Evolutionary conservation across 2,113 vertebrate genomes (phyloP).

Genomic region (Odontesthes bonariensis): DNA sequence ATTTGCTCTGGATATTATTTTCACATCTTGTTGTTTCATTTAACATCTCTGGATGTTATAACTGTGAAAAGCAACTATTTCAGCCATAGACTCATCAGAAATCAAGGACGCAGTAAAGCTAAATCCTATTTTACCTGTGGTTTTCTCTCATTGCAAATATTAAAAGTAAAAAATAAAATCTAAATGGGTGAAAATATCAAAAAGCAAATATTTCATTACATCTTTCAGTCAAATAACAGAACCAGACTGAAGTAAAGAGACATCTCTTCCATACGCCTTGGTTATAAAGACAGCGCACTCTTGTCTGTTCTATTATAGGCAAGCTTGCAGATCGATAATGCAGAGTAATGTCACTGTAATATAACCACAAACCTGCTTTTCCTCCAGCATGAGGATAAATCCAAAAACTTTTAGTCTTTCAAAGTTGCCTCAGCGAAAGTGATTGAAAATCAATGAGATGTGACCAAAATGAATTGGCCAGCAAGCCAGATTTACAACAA

Average conservation of each 20-base stretch:
- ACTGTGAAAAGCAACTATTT: background rate
- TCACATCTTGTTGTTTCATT: background rate
- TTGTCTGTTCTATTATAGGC: slow-evolving; percentile 48
- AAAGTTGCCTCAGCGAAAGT: slow-evolving; percentile 3
- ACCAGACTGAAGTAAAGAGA: slow-evolving; percentile 14
- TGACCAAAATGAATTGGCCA: slow-evolving; percentile 31
- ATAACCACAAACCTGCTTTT: slow-evolving; percentile 39
- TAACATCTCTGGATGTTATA: background rate
- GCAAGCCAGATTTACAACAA: slow-evolving; percentile 32
- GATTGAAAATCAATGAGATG: slow-evolving; percentile 46
- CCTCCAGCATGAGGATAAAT: slow-evolving; percentile 17
- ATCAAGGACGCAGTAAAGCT: background rate
- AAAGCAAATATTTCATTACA: slow-evolving; percentile 18
- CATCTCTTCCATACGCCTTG: slow-evolving; percentile 21
- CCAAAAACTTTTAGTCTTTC: slow-evolving; percentile 36
- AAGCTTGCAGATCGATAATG: slow-evolving; percentile 53
- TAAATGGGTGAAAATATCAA: slow-evolving; percentile 5
- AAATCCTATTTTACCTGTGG: background rate
- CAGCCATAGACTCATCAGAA: background rate
- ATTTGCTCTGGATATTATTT: background rate
- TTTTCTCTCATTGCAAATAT: slow-evolving; percentile 1
- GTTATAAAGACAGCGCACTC: slow-evolving; percentile 37
- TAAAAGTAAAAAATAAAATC: slow-evolving; percentile 3
- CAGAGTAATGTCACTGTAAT: slow-evolving; percentile 43
- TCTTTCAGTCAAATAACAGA: slow-evolving; percentile 8